Evolutionary conservation across 2,888 invertebrate genomes (phyloP).

Genomic region (Spialia ferax): DNA sequence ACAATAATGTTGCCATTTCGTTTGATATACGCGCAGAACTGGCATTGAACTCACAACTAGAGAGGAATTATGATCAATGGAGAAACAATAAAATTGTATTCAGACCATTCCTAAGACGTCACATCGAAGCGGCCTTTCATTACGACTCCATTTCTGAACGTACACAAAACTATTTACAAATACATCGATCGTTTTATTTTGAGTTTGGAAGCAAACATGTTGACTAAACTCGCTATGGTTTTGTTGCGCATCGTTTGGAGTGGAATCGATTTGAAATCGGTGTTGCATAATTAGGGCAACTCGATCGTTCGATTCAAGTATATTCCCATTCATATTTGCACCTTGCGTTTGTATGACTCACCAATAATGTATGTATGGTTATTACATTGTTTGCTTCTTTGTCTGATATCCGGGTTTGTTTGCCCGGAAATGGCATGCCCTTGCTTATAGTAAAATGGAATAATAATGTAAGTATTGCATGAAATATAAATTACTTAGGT

Average conservation of each 20-base stretch:
- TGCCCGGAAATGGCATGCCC: conserved; percentile 14
- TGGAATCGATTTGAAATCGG: conserved; percentile 22
- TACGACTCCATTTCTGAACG: conserved; percentile 18
- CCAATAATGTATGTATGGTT: conserved; percentile 31
- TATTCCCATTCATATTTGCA: conserved; percentile 39
- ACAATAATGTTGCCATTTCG: conserved; percentile 36
- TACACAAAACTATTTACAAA: conserved; percentile 10
- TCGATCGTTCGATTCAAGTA: conserved; percentile 20
- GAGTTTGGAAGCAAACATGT: conserved; percentile 14
- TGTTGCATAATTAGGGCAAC: conserved; percentile 39
- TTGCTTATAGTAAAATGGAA: not conserved
- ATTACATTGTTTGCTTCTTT: conserved; percentile 26
- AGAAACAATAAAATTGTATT: conserved; percentile 54
- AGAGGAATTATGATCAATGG: conserved; percentile 46
- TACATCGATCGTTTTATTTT: conserved; percentile 28
- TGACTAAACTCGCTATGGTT: conserved; percentile 25
- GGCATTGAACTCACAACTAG: conserved; percentile 49
- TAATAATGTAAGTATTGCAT: not conserved
- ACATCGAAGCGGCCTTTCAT: conserved; percentile 23
- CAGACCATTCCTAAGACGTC: conserved; percentile 31
- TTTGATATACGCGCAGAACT: conserved; percentile 41
- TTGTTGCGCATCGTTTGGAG: conserved; percentile 1
- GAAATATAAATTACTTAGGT: too few species aligned
- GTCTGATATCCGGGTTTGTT: conserved; percentile 23
- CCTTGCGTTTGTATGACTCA: conserved; percentile 38